These are phyloP conservation scores for Idris sp. DNA, from an alignment of 1,140 invertebrate genomes.

Conservation along the genomic window DNA sequence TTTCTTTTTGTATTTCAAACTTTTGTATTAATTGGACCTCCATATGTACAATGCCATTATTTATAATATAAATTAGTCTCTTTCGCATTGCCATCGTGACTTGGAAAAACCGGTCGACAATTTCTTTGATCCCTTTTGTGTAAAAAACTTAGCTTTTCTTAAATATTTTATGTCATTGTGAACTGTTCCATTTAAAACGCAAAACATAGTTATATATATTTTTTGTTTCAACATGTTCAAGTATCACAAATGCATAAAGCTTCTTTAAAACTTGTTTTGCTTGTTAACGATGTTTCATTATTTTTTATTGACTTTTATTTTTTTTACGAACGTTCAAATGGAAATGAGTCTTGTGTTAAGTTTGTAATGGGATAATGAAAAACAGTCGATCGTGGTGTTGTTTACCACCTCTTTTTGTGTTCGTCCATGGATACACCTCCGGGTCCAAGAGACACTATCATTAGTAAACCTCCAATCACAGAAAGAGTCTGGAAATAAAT, in stretches of 20 bases:
- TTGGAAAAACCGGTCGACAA: conserved; percentile 35
- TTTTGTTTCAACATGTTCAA: too few species aligned
- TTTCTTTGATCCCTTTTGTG: conserved; percentile 29
- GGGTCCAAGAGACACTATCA: conserved; percentile 98
- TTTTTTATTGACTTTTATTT: conserved; percentile 2
- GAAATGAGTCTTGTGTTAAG: conserved; percentile 28
- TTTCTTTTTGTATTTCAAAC: too few species aligned
- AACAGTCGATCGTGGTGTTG: conserved; percentile 26
- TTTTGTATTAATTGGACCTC: conserved; percentile 70
- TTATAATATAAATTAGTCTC: conserved; percentile 67
- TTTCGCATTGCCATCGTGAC: conserved; percentile 50
- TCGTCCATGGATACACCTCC: conserved; percentile 99
- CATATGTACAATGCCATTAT: conserved; percentile 75
- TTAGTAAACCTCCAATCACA: conserved; percentile 98
- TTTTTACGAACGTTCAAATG: conserved; percentile 18
- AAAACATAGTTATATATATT: too few species aligned
- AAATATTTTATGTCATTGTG: too few species aligned
- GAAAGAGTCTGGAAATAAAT: conserved; percentile 96
- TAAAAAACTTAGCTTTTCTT: too few species aligned
- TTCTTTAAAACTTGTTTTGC: too few species aligned
- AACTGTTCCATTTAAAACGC: too few species aligned
- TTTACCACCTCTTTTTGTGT: conserved; percentile 99
- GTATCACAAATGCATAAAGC: too few species aligned
- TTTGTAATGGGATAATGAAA: conserved; percentile 41
- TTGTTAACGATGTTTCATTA: too few species aligned